phyloP scores from a whole-genome alignment of 2,113 vertebrate genomes.

The Tylochromis polylepis region DNA sequence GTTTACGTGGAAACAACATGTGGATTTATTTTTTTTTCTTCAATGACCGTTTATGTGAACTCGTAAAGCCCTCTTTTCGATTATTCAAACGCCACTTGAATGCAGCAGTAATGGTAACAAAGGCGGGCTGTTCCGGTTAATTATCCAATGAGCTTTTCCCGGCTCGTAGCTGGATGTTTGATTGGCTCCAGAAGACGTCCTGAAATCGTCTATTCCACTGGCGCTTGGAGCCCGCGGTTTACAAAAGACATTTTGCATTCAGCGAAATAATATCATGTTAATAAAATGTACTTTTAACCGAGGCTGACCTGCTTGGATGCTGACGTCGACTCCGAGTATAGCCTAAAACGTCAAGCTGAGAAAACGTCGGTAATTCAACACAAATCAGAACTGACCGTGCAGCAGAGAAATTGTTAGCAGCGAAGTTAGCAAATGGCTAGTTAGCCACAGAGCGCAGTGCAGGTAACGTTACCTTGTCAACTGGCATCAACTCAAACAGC shows the following conservation, averaged over 20 bases:
- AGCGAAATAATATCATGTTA: background rate
- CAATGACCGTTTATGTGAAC: background rate
- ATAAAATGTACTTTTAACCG: background rate
- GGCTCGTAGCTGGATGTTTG: background rate
- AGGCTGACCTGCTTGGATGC: background rate
- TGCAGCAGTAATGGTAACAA: background rate
- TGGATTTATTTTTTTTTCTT: rapidly evolving
- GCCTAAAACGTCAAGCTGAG: background rate
- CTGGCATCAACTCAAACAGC: slow-evolving; percentile 32
- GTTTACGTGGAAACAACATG: background rate
- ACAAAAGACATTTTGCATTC: background rate
- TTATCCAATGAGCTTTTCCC: slow-evolving; percentile 29
- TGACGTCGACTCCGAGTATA: background rate
- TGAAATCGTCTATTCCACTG: background rate
- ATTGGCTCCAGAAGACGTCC: slow-evolving; percentile 48
- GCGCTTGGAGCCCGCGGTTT: slow-evolving; percentile 39
- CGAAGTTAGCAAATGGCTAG: slow-evolving; percentile 18
- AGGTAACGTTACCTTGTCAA: slow-evolving; percentile 54
- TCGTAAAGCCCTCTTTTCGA: background rate
- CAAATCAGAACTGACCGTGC: background rate
- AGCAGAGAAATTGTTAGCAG: background rate
- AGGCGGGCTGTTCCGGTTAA: slow-evolving; percentile 10
- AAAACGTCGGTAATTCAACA: background rate
- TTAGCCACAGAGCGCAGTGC: background rate
- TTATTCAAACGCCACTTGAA: background rate